Percentiles rank a stretch among this genome's conserved stretches.
These are phyloP conservation scores for Petrocephalus sullivani DNA, from an alignment of 2,797 vertebrate species.

Conservation along the genomic window DNA sequence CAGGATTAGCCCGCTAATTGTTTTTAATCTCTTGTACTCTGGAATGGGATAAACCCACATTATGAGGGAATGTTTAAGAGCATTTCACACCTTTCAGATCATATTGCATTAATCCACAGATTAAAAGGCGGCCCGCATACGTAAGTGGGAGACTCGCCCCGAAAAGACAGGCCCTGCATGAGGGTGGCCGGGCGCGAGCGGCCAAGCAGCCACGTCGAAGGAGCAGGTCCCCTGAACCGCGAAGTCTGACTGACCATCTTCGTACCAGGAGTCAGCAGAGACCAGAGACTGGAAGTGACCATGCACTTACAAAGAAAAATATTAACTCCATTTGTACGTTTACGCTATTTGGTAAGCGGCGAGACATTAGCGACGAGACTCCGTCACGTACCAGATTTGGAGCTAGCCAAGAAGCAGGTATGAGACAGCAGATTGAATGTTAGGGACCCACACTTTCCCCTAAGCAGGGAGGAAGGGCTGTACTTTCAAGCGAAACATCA, in stretches of 20 bases:
- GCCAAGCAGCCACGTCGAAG: not conserved
- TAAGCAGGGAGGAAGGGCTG: not conserved
- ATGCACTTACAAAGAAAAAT: not conserved
- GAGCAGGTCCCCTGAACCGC: not conserved
- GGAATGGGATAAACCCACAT: constrained; percentile 41
- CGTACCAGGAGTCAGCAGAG: not conserved
- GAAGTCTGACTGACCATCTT: not conserved
- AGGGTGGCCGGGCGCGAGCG: not conserved
- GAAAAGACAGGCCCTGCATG: not conserved
- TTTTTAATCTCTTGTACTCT: constrained; percentile 47
- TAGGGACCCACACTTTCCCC: not conserved
- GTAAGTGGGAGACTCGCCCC: too few species aligned
- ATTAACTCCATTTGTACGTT: not conserved
- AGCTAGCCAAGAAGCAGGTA: not conserved
- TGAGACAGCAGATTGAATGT: not conserved
- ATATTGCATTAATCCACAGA: constrained; percentile 36
- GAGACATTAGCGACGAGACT: not conserved
- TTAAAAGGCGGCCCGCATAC: constrained; percentile 27
- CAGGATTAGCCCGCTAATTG: constrained; percentile 49
- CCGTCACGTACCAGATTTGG: not conserved
- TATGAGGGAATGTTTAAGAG: constrained; percentile 42
- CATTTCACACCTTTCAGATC: constrained; percentile 48
- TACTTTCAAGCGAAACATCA: not conserved
- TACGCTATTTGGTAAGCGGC: not conserved
- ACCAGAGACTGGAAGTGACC: not conserved